Evolutionary conservation across 2,113 vertebrate genomes (phyloP), one percentile per base, ranked within the genome.

Genomic region (Marmota monax): DNA sequence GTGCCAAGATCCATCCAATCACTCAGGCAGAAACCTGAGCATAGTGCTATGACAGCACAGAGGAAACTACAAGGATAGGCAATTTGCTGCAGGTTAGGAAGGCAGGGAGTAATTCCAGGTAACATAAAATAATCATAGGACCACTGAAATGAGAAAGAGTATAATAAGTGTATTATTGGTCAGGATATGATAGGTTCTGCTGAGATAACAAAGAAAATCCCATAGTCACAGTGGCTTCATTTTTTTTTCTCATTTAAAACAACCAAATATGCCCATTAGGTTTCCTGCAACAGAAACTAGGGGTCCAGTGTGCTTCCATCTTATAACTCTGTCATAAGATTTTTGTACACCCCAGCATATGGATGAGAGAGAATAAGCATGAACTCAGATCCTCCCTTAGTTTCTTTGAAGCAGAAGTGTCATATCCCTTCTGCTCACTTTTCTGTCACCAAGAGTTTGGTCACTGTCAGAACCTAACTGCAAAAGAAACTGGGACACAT

Each of bases 201-300:
- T 51, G 61, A 89, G 51, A 42, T 85, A 76, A 92, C 53, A 94
- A 95, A 85, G 32, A 84, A 97, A 94, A 91, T 18, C 2, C 12
- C 9, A 29, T 74, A 84, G 76, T 91, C 12, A 88, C 67, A 42
- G 37, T 82, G 34, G 37, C 18, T 65, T 85, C 20, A 58, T 80
- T 67, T 51, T 93, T 45, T 45, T 42, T 18, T 51, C 42, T 96
- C 5, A 56, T 83, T 72, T 65, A 63, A 83, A 42, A 42, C 67
- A 37, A 39, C 29, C 58, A 9, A 13, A 25, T 7, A 80, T 79
- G 65, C 25, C 29, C 74, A 5, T 25, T 91, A 69, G 37, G 6
- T 88, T 84, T 67, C 29, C 29, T 58, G 39, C 22, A 82, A 84
- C 29, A 93, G 92, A 97, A 79, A 70, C n/a, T 86, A 22, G n/a